Evolutionary conservation across 64 coral and sea anemone genomes (phyloP), one percentile per base, ranked within the genome.

Genomic region (Dendronephthya gigantea): DNA sequence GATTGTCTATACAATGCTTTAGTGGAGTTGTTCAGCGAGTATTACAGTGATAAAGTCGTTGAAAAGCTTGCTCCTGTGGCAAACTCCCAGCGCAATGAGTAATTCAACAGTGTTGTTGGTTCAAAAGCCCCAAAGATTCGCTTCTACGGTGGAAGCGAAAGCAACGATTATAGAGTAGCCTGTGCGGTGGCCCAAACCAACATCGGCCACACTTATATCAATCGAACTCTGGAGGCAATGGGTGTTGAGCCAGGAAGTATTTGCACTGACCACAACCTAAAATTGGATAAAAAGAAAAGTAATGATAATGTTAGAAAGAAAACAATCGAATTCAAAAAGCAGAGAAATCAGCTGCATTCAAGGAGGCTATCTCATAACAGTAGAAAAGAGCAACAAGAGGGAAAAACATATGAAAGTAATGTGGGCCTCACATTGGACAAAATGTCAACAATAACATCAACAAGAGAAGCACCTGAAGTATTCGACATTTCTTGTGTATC

Each of bases 281-380:
- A 74, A 29, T 82, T 89, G 79, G 82, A 89, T 47, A 65, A 58
- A 58, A 89, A 89, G 40, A 36, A 51, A 22, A 83, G 9, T 40
- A 35, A 65, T 58, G 28, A 86, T 69, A 82, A 82, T 39, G 7
- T 39, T 45, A 17, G 89, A 51, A 90, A 90, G 75, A 23, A 32
- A 31, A 43, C 45, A 50, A 82, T 38, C 39, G 47, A 90, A 56
- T 89, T 89, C 68, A 89, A 84, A 30, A 34, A 30, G 35, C 35
- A 82, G 40, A 50, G 88, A 74, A 74, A 74, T 74, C n/a, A 74
- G 0, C 68, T 74, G 68, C 68, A 74, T 28, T 30, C 32, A 17
- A 74, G 32, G 32, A 13, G 68, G 30, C 12, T 74, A 74, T 35
- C 3, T 19, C 11, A 35, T 27, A 74, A 30, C 32, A 35, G 12